A percentile compares a stretch with the other conserved stretches of the same genome.
These are phyloP conservation scores for Canis aureus DNA, from an alignment of 2,113 vertebrate species.

Conservation along the genomic window DNA sequence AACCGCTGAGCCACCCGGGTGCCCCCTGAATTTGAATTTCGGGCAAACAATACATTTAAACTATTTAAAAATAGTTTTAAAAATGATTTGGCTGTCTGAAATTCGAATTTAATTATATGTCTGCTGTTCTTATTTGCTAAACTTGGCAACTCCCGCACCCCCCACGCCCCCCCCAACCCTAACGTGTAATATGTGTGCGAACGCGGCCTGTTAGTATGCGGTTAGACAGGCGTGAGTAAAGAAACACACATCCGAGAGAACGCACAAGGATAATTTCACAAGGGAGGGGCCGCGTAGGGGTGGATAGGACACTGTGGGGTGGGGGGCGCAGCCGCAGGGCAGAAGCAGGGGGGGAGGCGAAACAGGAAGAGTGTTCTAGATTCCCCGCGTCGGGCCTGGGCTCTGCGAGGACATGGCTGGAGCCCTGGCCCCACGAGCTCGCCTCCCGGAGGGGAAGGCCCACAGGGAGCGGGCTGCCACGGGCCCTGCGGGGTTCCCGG, in stretches of 20 bases:
- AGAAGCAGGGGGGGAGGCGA: too few species aligned
- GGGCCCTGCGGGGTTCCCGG: rapidly evolving
- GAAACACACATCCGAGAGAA: neutral
- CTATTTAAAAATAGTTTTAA: neutral
- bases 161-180: rapidly evolving
- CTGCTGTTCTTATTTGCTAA: neutral
- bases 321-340: neutral
- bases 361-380: neutral
- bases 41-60: neutral
- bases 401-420: neutral
- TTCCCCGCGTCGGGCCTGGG: neutral
- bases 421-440: too few species aligned
- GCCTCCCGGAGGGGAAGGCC: neutral
- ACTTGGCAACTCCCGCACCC: neutral
- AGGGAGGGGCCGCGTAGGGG: neutral
- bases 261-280: neutral
- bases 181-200: neutral
- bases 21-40: neutral
- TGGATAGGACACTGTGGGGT: neutral
- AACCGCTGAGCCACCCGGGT: too few species aligned
- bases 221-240: rapidly evolving
- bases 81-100: neutral
- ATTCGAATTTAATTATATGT: neutral
- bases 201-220: neutral
- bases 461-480: neutral